Evolutionary conservation across 2,797 vertebrate genomes (phyloP).

Genomic region (Enteromius trimaculatus): DNA sequence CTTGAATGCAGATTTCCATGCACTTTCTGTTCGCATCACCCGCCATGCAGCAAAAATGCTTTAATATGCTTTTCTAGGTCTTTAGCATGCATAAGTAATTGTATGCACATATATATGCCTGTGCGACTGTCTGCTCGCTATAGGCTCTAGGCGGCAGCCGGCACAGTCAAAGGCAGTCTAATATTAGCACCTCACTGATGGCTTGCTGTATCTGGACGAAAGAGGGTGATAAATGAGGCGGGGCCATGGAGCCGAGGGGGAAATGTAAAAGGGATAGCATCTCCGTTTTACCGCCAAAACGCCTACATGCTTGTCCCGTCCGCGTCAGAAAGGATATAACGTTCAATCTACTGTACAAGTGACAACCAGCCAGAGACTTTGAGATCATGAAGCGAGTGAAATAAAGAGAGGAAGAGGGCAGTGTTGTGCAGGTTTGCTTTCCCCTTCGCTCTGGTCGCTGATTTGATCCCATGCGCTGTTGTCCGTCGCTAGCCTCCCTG

Average conservation of each 20-base stretch:
- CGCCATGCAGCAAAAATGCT: not conserved
- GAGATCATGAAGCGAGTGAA: slow-evolving; percentile 42
- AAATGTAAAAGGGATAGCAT: slow-evolving; percentile 59
- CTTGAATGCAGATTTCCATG: not conserved
- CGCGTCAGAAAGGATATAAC: not conserved
- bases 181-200: slow-evolving; percentile 76
- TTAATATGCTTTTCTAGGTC: slow-evolving; percentile 17
- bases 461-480: slow-evolving; percentile 83
- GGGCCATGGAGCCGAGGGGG: slow-evolving; percentile 18
- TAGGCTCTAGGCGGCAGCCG: slow-evolving; percentile 53
- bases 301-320: not conserved
- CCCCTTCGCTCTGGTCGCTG: slow-evolving; percentile 82
- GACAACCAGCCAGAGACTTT: slow-evolving; percentile 60
- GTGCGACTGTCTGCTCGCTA: slow-evolving; percentile 58
- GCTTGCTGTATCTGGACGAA: slow-evolving; percentile 75
- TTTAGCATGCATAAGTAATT: slow-evolving; percentile 19
- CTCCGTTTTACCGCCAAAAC: slow-evolving; percentile 29
- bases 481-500: slow-evolving; percentile 87
- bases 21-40: not conserved
- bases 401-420: slow-evolving; percentile 84
- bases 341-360: slow-evolving; percentile 46
- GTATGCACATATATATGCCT: not conserved
- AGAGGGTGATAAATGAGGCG: slow-evolving; percentile 73
- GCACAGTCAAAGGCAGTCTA: slow-evolving; percentile 68
- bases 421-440: slow-evolving; percentile 83